Evolutionary conservation across 2,797 vertebrate genomes (phyloP).

Genomic region (Alca torda): DNA sequence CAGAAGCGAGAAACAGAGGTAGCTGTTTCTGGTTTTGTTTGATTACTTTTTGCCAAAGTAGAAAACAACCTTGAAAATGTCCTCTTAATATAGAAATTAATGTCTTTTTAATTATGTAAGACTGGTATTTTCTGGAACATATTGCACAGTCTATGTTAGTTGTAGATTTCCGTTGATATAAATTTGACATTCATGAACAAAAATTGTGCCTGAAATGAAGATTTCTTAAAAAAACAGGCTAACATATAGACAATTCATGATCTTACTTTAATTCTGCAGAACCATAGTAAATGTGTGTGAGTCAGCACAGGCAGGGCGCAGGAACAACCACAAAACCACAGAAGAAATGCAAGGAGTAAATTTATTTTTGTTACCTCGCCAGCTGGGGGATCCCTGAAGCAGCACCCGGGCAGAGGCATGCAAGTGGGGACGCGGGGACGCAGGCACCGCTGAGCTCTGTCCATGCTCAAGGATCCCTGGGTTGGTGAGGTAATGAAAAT

Average conservation of each 20-base stretch:
- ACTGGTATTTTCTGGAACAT: background rate
- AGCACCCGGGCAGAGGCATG: background rate
- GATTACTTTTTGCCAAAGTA: background rate
- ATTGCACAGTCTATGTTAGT: background rate
- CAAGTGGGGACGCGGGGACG: background rate
- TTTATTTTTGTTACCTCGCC: background rate
- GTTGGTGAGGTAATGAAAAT: background rate
- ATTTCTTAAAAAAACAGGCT: background rate
- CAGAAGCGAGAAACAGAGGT: background rate
- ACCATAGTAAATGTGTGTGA: accelerated
- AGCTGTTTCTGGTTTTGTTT: background rate
- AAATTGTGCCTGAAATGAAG: background rate
- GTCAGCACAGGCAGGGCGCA: background rate
- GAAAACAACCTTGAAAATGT: background rate
- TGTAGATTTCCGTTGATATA: background rate
- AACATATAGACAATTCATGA: background rate
- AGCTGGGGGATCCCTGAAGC: background rate
- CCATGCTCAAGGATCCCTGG: accelerated
- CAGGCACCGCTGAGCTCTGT: background rate
- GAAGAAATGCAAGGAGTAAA: background rate
- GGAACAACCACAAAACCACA: background rate
- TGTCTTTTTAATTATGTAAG: background rate
- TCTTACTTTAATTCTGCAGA: background rate
- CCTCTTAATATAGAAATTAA: background rate
- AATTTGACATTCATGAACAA: background rate